Evolutionary conservation across 2,797 vertebrate genomes (phyloP).

Genomic region (Gymnodraco acuticeps): DNA sequence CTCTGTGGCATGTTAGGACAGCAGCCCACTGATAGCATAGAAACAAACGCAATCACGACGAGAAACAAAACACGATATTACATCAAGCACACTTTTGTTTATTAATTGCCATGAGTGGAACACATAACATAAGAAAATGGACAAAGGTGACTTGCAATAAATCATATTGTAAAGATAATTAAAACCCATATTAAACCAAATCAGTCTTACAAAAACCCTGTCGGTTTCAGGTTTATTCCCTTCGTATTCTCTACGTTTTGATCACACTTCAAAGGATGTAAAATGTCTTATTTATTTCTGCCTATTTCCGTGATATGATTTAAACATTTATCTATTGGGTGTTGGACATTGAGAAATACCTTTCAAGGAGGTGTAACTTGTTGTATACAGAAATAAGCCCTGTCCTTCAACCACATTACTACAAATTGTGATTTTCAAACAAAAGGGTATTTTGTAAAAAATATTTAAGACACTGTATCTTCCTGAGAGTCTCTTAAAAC

Average conservation of each 20-base stretch:
- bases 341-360: not conserved
- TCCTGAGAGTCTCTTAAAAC: too few relatives aligned
- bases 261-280: not conserved
- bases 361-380: not conserved
- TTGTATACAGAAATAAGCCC: not conserved
- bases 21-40: constrained; percentile 13
- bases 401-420: not conserved
- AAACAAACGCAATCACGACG: not conserved
- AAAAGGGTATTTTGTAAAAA: too few relatives aligned
- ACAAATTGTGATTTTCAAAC: not conserved
- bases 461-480: too few relatives aligned
- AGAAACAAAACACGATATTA: not conserved
- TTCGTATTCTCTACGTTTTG: not conserved
- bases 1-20: constrained; percentile 14
- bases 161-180: not conserved
- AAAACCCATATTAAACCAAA: not conserved
- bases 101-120: too few relatives aligned
- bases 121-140: too few relatives aligned
- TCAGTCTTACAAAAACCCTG: not conserved
- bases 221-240: not conserved
- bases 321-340: not conserved
- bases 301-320: not conserved
- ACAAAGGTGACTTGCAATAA: not conserved
- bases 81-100: too few relatives aligned
- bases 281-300: not conserved